A percentile compares a stretch with the other conserved stretches of the same genome.
These are phyloP conservation scores for Mesocricetus auratus DNA, from an alignment of 2,113 vertebrate species.

Conservation along the genomic window DNA sequence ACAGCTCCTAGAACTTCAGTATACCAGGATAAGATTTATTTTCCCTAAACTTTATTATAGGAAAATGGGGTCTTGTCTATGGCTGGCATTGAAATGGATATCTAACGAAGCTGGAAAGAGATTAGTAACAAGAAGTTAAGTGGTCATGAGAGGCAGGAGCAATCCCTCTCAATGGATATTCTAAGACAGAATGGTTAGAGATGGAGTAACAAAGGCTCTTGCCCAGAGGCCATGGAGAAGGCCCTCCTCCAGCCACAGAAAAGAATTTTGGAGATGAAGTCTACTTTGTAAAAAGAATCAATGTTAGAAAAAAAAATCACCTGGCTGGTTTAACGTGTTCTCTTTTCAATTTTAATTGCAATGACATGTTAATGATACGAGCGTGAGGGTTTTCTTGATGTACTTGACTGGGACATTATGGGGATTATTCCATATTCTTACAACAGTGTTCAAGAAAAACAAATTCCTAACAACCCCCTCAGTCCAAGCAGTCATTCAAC, in stretches of 20 bases:
- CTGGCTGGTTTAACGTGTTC: background rate
- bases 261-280: background rate
- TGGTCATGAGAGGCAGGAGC: background rate
- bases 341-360: slow-evolving; percentile 27
- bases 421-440: background rate
- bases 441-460: background rate
- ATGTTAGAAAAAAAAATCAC: background rate
- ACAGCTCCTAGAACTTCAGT: background rate
- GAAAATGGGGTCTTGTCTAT: background rate
- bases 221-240: background rate
- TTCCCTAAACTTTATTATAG: background rate
- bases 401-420: background rate
- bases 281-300: background rate
- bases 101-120: slow-evolving; percentile 20
- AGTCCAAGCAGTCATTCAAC: background rate
- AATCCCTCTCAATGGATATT: background rate
- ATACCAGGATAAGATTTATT: background rate
- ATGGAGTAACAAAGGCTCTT: background rate
- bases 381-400: background rate
- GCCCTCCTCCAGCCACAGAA: background rate
- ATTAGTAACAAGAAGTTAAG: slow-evolving; percentile 3
- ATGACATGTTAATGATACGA: background rate
- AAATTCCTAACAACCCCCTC: background rate
- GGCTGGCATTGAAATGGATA: background rate
- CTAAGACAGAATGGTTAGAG: background rate